Conservation (phyloP, 2,888 invertebrate genomes). For the Timema cristinae region DNA sequence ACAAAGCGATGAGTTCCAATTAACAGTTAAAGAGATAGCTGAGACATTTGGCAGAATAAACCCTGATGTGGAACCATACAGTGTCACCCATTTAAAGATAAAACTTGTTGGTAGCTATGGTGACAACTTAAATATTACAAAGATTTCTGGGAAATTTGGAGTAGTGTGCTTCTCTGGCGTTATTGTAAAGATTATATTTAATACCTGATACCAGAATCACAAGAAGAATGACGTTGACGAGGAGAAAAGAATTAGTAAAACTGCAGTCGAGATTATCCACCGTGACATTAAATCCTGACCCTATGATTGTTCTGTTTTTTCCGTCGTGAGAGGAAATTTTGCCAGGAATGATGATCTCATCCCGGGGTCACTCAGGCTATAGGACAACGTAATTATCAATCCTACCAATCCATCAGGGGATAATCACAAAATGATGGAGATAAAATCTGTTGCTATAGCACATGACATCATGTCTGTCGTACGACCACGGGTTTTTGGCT, state of each 20-base stretch:
- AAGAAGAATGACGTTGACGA: not conserved
- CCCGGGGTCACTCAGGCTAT: not conserved
- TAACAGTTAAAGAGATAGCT: not conserved
- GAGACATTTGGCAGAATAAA: constrained; percentile 5
- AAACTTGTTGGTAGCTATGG: not conserved
- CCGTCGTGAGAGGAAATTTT: not conserved
- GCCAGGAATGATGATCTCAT: not conserved
- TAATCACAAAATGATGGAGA: not conserved
- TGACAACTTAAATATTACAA: not conserved
- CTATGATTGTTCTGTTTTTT: constrained; percentile 4
- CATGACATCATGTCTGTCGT: not conserved
- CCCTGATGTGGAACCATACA: not conserved
- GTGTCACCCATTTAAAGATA: not conserved
- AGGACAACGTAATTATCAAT: not conserved
- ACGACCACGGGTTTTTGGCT: not conserved
- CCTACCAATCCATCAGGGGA: not conserved
- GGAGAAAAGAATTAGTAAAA: constrained; percentile 8
- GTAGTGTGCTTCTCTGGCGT: not conserved
- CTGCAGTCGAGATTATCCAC: not conserved
- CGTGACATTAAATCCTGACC: not conserved
- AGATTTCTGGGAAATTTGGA: not conserved
- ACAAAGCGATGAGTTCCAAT: not conserved
- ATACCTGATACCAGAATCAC: not conserved
- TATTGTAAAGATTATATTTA: not conserved
- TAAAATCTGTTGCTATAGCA: not conserved